Evolutionary conservation across 2,888 invertebrate genomes (phyloP).

Genomic region (Phaonia tiefii): DNA sequence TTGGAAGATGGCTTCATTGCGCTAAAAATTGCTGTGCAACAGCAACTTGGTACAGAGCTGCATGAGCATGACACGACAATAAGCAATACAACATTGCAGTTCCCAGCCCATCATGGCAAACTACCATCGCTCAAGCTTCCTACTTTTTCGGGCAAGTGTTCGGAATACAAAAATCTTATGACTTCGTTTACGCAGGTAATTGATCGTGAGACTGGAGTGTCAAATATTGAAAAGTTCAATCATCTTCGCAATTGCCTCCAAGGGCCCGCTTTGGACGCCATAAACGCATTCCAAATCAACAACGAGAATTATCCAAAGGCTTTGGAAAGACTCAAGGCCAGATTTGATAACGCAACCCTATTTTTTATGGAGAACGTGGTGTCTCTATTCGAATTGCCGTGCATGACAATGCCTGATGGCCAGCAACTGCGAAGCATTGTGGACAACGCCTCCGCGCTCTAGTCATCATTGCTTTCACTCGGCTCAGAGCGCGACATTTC

Average conservation of each 20-base stretch:
- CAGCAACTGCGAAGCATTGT: conserved; percentile 36
- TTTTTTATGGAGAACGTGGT: conserved; percentile 50
- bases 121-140: conserved; percentile 38
- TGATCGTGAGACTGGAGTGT: conserved; percentile 35
- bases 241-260: too few relatives aligned
- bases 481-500: conserved; percentile 48
- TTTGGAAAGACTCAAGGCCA: conserved; percentile 42
- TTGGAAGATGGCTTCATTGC: conserved; percentile 5
- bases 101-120: neutral
- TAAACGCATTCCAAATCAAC: conserved; percentile 43
- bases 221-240: conserved; percentile 54
- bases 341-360: conserved; percentile 45
- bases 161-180: conserved; percentile 56
- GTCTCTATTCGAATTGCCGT: conserved; percentile 36
- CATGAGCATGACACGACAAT: neutral
- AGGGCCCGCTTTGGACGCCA: conserved; percentile 41
- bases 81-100: neutral
- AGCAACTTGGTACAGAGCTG: neutral
- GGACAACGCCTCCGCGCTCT: conserved; percentile 50
- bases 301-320: conserved; percentile 55
- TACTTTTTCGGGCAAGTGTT: conserved; percentile 48
- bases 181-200: conserved; percentile 48
- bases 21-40: neutral
- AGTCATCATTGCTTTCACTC: conserved; percentile 39
- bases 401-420: conserved; percentile 8